These are phyloP conservation scores for Drosophila prostipennis DNA, from an alignment of 2,888 invertebrate species.

Conservation along the genomic window DNA sequence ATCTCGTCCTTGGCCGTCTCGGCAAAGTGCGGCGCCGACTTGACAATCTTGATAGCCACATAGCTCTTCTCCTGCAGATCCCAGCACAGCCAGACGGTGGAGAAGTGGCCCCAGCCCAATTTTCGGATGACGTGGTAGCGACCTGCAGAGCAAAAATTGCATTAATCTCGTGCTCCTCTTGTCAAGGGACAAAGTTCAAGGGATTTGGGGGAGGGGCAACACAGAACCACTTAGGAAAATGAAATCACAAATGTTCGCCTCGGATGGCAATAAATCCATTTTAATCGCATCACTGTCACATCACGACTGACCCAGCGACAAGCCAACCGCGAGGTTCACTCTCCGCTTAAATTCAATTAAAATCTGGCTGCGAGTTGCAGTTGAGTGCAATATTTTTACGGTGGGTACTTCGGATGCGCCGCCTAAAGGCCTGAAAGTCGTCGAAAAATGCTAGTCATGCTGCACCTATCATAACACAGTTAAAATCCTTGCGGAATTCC, in stretches of 20 bases:
- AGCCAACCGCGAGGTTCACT: slow-evolving; percentile 6
- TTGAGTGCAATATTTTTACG: slow-evolving; percentile 5
- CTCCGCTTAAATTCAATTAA: slow-evolving; percentile 38
- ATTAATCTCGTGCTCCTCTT: slow-evolving; percentile 8
- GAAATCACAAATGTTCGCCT: slow-evolving; percentile 74
- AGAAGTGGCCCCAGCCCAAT: slow-evolving; percentile 97
- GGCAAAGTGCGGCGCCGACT: slow-evolving; percentile 99
- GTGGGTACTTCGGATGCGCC: background rate
- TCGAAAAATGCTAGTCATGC: background rate
- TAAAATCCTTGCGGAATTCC: no score
- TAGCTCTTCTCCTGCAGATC: slow-evolving; percentile 97
- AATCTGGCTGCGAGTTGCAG: slow-evolving; percentile 13
- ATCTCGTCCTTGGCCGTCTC: slow-evolving; percentile 99
- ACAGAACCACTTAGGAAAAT: slow-evolving; percentile 67
- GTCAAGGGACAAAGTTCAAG: slow-evolving; percentile 6
- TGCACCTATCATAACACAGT: background rate
- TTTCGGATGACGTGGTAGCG: slow-evolving; percentile 88
- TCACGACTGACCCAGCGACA: slow-evolving; percentile 38
- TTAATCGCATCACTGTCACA: slow-evolving; percentile 43
- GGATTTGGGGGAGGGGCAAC: slow-evolving; percentile 9
- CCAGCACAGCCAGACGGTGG: slow-evolving; percentile 99
- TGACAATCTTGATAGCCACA: slow-evolving; percentile 99
- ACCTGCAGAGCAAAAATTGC: slow-evolving; percentile 59
- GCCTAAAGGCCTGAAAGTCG: background rate
- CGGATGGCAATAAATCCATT: slow-evolving; percentile 78